Evolutionary conservation across 2,888 invertebrate species (phyloP).

Genomic region (Himalopsyche kuldschensis): DNA sequence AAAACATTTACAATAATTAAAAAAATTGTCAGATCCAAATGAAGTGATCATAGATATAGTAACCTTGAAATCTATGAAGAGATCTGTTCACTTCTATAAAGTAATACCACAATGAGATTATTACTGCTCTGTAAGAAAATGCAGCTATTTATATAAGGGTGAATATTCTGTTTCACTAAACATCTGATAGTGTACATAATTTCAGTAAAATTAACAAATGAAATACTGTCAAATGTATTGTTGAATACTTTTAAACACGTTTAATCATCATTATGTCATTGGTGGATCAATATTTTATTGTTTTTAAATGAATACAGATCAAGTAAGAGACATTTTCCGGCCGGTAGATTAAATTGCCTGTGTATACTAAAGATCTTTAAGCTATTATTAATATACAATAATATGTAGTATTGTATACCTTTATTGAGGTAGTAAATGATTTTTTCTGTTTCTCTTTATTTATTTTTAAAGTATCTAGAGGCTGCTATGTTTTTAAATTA

Average conservation of each 20-base stretch:
- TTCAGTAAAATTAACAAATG: not conserved
- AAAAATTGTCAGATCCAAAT: too few species aligned
- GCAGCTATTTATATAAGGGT: too few species aligned
- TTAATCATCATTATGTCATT: not conserved
- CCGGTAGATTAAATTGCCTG: slow-evolving; percentile 11
- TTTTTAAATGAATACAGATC: not conserved
- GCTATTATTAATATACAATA: slow-evolving; percentile 19
- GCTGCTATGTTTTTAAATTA: slow-evolving; percentile 21
- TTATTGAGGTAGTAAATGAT: slow-evolving; percentile 35
- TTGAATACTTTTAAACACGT: not conserved
- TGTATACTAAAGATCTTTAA: slow-evolving; percentile 35
- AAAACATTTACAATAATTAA: too few species aligned
- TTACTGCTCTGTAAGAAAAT: too few species aligned
- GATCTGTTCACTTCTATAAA: too few species aligned
- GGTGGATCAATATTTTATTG: not conserved
- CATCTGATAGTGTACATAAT: not conserved
- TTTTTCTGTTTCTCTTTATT: slow-evolving; percentile 21
- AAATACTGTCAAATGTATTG: not conserved
- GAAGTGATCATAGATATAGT: too few species aligned
- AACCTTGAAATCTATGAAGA: too few species aligned
- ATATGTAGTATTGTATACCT: slow-evolving; percentile 26
- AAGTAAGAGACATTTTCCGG: not conserved
- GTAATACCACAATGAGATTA: too few species aligned
- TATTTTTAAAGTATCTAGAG: slow-evolving; percentile 6
- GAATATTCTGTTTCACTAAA: not conserved